Evolutionary conservation across 2,888 invertebrate species (phyloP), one percentile per base, ranked within the genome.

Genomic region (Rhodophaea formosa): DNA sequence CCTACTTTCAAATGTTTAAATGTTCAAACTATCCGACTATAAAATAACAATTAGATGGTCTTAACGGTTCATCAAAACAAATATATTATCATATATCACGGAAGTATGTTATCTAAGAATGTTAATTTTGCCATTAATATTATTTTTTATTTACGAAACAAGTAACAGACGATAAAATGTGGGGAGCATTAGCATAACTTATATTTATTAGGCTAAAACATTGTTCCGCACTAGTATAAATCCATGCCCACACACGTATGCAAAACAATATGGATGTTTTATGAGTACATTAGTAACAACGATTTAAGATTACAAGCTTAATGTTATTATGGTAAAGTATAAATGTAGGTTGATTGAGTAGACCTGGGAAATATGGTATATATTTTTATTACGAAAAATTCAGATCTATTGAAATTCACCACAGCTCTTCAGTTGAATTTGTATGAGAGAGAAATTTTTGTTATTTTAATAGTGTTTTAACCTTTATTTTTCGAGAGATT

Each of bases 111-210:
- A 49, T 53, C 52, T 39, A 42, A 23, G 15, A 53, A 53, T 53
- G 35, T 42, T 53, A 53, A 53, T 53, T 53, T 39, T n/a, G 8
- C 52, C 52, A 53, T 53, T 42, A 42, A 53, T 14, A 53, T 53
- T 42, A 42, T n/a, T 49, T 46, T 53, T 16, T 39, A 23, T 15
- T 53, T 16, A n/a, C 10, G 10, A 39, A 10, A 17, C n/a, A 39
- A 53, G 12, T 12, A 44, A 16, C 8, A 15, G 15, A 16, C 44
- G 8, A 23, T 5, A 10, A 32, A 51, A 16, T 0, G n/a, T 35
- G 35, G 16, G 35, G 12, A 52, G 17, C 7, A 53, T 53, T 39
- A 17, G 15, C 39, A 53, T 39, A 43, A 52, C 39, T 35, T 52
- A 15, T 17, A 46, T 46, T 17, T 46, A 46, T 46, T 46, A 23